These are phyloP conservation scores for Caenorhabditis panamensis DNA, from an alignment of 2,888 invertebrate species.

Conservation along the genomic window DNA sequence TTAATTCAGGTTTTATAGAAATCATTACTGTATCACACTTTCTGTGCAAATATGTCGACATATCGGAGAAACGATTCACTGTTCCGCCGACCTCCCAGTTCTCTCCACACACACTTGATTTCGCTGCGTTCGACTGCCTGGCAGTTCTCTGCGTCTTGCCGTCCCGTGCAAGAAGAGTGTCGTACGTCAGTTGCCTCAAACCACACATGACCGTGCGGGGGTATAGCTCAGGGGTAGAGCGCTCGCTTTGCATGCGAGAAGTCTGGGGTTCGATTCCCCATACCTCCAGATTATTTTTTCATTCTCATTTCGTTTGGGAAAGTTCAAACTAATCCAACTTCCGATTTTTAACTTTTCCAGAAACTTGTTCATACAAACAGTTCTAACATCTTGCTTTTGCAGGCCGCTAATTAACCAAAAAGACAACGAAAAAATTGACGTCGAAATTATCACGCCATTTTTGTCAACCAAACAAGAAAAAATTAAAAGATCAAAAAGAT, in stretches of 20 bases:
- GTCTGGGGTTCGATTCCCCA: constrained; percentile 79
- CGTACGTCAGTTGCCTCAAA: neutral
- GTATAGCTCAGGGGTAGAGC: constrained; percentile 81
- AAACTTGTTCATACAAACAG: too few species aligned
- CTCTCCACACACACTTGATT: neutral
- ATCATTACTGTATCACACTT: too few species aligned
- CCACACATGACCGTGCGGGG: constrained; percentile 50
- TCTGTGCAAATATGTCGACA: too few species aligned
- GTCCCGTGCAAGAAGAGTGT: neutral
- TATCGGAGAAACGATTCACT: too few species aligned
- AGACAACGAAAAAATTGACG: too few species aligned
- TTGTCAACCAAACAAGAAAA: too few species aligned
- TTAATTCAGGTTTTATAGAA: too few species aligned
- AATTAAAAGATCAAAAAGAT: neutral
- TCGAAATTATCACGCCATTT: too few species aligned
- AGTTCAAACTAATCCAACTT: too few species aligned
- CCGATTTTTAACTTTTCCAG: too few species aligned
- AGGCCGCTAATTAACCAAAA: too few species aligned
- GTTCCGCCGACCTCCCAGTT: neutral
- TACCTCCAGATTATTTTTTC: constrained; percentile 67
- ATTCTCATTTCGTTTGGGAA: neutral
- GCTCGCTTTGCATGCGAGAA: constrained; percentile 81
- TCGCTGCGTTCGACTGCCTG: neutral
- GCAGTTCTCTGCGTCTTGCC: constrained; percentile 12
- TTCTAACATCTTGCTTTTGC: too few species aligned